Conservation (phyloP, 2,797 vertebrate species). For the Etheostoma perlongum region DNA sequence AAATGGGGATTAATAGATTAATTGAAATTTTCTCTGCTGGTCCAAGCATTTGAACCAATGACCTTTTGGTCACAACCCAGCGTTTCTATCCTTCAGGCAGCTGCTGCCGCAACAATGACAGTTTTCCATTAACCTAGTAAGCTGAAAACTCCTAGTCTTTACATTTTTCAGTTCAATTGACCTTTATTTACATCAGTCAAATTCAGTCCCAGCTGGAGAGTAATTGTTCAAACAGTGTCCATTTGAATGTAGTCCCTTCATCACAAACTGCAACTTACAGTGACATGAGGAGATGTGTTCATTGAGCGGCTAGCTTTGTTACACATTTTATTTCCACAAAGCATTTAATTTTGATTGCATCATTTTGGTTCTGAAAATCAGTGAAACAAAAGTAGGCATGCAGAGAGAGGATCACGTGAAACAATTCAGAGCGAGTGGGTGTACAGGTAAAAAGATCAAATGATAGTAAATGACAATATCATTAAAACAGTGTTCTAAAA, state of each 20-base stretch:
- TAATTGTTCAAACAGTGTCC: constrained; percentile 3
- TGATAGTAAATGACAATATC: neutral
- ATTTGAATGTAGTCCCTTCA: neutral
- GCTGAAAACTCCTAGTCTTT: neutral
- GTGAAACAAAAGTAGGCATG: constrained; percentile 22
- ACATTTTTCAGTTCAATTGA: constrained; percentile 6
- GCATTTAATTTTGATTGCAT: neutral
- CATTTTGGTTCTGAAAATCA: constrained; percentile 1
- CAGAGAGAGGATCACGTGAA: neutral
- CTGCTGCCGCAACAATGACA: constrained; percentile 8
- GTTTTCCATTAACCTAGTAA: constrained; percentile 2
- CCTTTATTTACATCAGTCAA: constrained; percentile 22
- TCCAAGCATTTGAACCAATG: constrained; percentile 11
- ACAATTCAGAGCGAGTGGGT: neutral
- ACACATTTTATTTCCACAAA: neutral
- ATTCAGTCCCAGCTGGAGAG: constrained; percentile 12
- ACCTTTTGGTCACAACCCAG: constrained; percentile 9
- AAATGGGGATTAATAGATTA: constrained; percentile 18
- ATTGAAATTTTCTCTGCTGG: constrained; percentile 10
- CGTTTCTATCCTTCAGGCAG: constrained; percentile 1
- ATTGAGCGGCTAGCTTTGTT: constrained; percentile 1
- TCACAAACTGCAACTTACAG: neutral
- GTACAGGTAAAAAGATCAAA: constrained; percentile 5
- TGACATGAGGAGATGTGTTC: neutral
- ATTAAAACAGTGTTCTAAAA: neutral